phyloP scores from a whole-genome alignment of 2,888 invertebrate genomes.

The Tachina lurida region DNA sequence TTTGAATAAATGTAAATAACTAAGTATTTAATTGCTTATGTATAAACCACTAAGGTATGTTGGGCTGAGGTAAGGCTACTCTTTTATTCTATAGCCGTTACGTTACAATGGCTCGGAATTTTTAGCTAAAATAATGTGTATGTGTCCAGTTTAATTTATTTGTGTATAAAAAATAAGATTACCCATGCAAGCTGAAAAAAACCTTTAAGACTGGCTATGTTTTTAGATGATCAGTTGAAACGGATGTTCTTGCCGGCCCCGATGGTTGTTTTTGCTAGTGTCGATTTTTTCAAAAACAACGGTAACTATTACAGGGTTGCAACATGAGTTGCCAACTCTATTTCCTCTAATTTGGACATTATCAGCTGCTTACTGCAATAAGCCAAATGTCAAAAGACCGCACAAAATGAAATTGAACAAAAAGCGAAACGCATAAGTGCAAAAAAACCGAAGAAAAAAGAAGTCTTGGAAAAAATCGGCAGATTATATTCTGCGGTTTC shows the following conservation, averaged over 20 bases:
- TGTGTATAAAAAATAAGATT: too few species aligned
- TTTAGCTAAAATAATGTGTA: not conserved
- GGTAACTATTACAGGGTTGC: not conserved
- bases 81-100: conserved; percentile 31
- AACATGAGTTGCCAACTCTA: conserved; percentile 12
- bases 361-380: conserved; percentile 25
- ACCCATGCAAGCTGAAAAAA: too few species aligned
- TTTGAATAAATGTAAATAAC: conserved; percentile 62
- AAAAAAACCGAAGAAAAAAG: too few species aligned
- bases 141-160: not conserved
- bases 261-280: not conserved
- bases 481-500: conserved; percentile 41
- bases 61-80: not conserved
- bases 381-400: conserved; percentile 35
- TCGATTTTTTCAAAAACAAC: not conserved
- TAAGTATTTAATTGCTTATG: not conserved
- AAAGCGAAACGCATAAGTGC: too few species aligned
- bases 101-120: conserved; percentile 20
- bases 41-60: conserved; percentile 2
- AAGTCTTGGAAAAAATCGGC: not conserved
- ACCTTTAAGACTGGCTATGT: too few species aligned
- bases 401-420: conserved; percentile 35
- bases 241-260: too few species aligned
- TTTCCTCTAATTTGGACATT: conserved; percentile 22
- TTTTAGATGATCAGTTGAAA: not conserved